Percentiles rank a stretch among this genome's conserved stretches.
Evolutionary conservation across 1,140 invertebrate species (phyloP).

Genomic region (Neoseiulus cucumeris): DNA sequence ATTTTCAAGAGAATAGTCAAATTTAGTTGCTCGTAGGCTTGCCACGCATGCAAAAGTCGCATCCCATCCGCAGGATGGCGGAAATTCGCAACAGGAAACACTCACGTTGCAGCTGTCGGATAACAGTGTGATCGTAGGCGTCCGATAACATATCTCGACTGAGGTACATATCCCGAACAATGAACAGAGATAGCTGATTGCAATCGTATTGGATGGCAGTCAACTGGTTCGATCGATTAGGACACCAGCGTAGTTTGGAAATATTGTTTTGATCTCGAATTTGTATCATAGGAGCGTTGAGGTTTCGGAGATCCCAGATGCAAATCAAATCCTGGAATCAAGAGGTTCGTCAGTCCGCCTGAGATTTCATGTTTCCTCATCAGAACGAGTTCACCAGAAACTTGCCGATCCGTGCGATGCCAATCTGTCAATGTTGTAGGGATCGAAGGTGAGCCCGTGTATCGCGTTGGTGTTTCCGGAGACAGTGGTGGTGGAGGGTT

Average conservation of each 20-base stretch:
- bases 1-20: too few relatives aligned
- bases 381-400: not conserved
- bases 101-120: not conserved
- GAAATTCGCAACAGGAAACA: too few relatives aligned
- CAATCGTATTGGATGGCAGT: not conserved
- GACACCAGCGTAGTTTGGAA: slow-evolving; percentile 4
- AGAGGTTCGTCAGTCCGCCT: not conserved
- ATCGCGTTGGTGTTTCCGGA: not conserved
- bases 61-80: too few relatives aligned
- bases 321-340: not conserved
- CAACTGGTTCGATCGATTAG: slow-evolving; percentile 3
- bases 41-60: too few relatives aligned
- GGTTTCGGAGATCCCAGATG: not conserved
- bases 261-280: not conserved
- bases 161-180: not conserved
- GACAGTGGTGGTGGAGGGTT: not conserved
- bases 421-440: not conserved
- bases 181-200: not conserved
- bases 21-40: too few relatives aligned
- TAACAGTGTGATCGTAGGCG: not conserved
- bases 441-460: not conserved
- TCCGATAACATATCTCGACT: too few relatives aligned
- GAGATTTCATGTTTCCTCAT: not conserved
- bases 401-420: not conserved
- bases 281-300: not conserved